Evolutionary conservation across 2,113 vertebrate species (phyloP).

Genomic region (Tricholaema leucomelas): DNA sequence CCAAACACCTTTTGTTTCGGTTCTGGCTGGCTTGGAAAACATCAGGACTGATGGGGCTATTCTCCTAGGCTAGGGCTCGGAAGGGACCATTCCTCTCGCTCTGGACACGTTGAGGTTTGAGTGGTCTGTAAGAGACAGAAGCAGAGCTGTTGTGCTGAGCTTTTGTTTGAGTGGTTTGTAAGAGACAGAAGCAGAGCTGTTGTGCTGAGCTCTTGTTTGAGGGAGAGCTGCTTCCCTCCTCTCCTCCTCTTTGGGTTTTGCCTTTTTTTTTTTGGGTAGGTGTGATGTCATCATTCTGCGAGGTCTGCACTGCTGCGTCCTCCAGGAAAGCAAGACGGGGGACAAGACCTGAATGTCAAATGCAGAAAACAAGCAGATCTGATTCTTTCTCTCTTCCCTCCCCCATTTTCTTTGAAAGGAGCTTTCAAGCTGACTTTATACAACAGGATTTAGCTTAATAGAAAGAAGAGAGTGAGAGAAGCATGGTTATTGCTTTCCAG

Average conservation of each 20-base stretch:
- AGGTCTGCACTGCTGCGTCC: conserved; percentile 34
- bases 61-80: neutral
- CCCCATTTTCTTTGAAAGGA: conserved; percentile 47
- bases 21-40: neutral
- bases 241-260: neutral
- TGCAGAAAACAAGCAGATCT: conserved; percentile 22
- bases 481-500: neutral
- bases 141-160: neutral
- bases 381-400: conserved; percentile 36
- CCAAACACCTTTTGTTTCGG: neutral
- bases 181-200: neutral
- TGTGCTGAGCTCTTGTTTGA: neutral
- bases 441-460: conserved; percentile 42
- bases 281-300: conserved; percentile 60
- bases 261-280: neutral
- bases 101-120: neutral
- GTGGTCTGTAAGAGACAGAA: neutral
- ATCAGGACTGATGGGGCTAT: neutral
- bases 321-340: conserved; percentile 60
- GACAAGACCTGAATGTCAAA: conserved; percentile 59
- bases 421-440: conserved; percentile 64
- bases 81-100: neutral
- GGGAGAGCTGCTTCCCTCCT: neutral
- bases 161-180: neutral
- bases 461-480: neutral